phyloP scores from a whole-genome alignment of 2,797 vertebrate genomes.

The Enteromius afrohamiltoni region DNA sequence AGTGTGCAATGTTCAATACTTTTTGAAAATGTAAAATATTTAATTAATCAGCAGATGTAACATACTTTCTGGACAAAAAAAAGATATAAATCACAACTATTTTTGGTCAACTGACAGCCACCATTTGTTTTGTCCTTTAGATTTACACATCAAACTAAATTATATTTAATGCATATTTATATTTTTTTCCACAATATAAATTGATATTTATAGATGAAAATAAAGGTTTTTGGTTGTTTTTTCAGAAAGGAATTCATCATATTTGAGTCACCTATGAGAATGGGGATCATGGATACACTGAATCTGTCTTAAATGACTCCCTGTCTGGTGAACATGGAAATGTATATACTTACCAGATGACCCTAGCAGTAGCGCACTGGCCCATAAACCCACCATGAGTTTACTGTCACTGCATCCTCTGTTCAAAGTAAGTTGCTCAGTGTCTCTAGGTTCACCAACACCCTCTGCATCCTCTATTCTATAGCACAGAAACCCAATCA shows the following conservation, averaged over 20 bases:
- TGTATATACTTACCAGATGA: constrained; percentile 77
- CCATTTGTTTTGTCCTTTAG: background rate
- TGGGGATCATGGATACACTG: background rate
- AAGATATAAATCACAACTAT: background rate
- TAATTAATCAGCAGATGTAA: background rate
- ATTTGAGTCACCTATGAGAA: no score
- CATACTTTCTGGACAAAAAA: background rate
- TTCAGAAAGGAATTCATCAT: background rate
- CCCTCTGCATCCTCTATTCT: constrained; percentile 91
- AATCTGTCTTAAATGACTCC: background rate
- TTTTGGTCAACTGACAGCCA: background rate
- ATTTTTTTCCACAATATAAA: no score
- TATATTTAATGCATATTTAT: background rate
- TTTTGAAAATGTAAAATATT: background rate
- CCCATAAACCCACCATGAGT: constrained; percentile 88
- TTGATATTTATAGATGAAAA: no score
- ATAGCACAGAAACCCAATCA: constrained; percentile 54
- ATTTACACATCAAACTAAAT: background rate
- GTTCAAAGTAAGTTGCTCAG: constrained; percentile 88
- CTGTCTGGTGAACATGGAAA: background rate
- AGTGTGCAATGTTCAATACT: background rate
- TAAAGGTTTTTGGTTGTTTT: background rate
- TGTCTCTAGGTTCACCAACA: constrained; percentile 88
- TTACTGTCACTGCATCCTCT: constrained; percentile 84
- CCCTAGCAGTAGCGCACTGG: constrained; percentile 82